phyloP scores from a whole-genome alignment of 1,140 invertebrate genomes.

The Trichonephila inaurata region DNA sequence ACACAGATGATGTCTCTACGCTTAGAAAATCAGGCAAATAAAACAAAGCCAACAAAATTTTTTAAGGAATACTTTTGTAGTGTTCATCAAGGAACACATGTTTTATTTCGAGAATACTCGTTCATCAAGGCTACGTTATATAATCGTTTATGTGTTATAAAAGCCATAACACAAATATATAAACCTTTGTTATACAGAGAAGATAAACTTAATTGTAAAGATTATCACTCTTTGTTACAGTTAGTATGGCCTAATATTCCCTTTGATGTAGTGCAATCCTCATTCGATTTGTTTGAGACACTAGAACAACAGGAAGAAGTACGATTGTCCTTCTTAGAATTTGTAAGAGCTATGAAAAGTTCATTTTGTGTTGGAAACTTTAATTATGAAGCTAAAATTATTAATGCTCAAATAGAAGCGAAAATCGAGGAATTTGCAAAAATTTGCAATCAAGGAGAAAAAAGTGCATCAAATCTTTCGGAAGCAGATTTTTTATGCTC shows the following conservation, averaged over 20 bases:
- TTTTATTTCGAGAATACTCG: slow-evolving; percentile 70
- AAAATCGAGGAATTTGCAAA: slow-evolving; percentile 54
- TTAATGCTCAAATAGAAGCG: slow-evolving; percentile 35
- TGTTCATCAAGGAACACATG: slow-evolving; percentile 75
- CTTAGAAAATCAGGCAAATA: slow-evolving; percentile 52
- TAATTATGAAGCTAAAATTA: slow-evolving; percentile 66
- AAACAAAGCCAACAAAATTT: slow-evolving; percentile 69
- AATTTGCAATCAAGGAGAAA: slow-evolving; percentile 39
- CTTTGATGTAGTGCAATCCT: neutral
- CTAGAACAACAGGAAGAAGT: slow-evolving; percentile 32
- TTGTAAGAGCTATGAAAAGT: slow-evolving; percentile 44
- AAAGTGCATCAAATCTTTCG: slow-evolving; percentile 1
- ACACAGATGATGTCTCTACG: slow-evolving; percentile 60
- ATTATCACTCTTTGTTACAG: slow-evolving; percentile 71
- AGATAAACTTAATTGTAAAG: slow-evolving; percentile 54
- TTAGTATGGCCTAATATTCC: slow-evolving; percentile 69
- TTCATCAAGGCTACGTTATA: slow-evolving; percentile 71
- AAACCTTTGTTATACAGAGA: slow-evolving; percentile 66
- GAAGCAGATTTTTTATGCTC: slow-evolving; percentile 61
- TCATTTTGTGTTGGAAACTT: slow-evolving; percentile 57
- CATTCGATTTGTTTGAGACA: slow-evolving; percentile 33
- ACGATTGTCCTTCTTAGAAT: slow-evolving; percentile 34
- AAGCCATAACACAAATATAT: slow-evolving; percentile 67
- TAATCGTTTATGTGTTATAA: slow-evolving; percentile 71
- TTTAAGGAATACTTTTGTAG: slow-evolving; percentile 74